Percentiles rank a stretch among this genome's conserved stretches.
phyloP scores from a whole-genome alignment of 2,797 vertebrate genomes.

The Anniella stebbinsi region DNA sequence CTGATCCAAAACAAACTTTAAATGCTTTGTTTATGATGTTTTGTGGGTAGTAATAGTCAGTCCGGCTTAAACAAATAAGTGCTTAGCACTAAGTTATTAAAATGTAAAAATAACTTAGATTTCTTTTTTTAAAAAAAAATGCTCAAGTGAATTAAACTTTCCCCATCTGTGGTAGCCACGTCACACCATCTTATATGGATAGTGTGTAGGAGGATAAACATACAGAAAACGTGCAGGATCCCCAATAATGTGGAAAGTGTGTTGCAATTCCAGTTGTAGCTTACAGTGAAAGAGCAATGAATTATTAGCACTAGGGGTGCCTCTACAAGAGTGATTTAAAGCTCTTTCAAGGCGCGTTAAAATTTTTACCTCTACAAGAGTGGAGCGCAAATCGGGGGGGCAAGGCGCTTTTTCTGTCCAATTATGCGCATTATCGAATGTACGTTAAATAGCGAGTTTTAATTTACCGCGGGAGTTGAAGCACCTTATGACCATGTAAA shows the following conservation, averaged over 20 bases:
- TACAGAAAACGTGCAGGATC: background rate
- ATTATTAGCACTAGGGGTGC: background rate
- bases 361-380: no score
- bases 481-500: no score
- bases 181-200: background rate
- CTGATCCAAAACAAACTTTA: background rate
- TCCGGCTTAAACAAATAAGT: background rate
- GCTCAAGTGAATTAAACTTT: background rate
- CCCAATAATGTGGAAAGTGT: background rate
- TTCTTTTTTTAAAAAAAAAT: no score
- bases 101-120: background rate
- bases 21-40: background rate
- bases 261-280: background rate
- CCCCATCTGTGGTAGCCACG: background rate
- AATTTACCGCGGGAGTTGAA: no score
- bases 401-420: no score
- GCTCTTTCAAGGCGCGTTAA: no score
- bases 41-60: background rate
- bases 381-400: no score
- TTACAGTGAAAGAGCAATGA: background rate
- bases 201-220: background rate
- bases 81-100: background rate
- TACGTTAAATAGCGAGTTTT: no score
- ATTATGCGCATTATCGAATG: no score
- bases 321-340: no score